phyloP scores from a whole-genome alignment of 2,888 invertebrate genomes.

The Heliconius cydno region DNA sequence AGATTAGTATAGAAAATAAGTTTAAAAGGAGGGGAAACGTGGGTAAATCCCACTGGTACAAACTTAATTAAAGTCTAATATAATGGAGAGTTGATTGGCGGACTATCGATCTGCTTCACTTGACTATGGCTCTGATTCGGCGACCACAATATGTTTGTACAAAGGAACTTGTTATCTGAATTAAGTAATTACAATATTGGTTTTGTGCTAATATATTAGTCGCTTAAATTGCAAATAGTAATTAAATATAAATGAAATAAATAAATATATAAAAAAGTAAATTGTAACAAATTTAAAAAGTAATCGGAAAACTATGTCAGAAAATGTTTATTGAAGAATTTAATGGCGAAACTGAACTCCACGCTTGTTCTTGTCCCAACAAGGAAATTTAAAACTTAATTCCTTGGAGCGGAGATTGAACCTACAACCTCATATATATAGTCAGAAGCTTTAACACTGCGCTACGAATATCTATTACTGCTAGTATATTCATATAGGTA shows the following conservation, averaged over 20 bases:
- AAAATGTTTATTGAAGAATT: too few species aligned
- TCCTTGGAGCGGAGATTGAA: too few species aligned
- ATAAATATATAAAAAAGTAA: background rate
- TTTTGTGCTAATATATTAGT: constrained; percentile 1
- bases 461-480: too few species aligned
- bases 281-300: background rate
- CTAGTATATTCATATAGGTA: too few species aligned
- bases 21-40: background rate
- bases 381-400: too few species aligned
- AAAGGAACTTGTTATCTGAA: constrained; percentile 31
- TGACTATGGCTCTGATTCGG: constrained; percentile 37
- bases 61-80: constrained; percentile 21
- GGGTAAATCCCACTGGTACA: background rate
- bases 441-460: too few species aligned
- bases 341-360: too few species aligned
- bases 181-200: constrained; percentile 25
- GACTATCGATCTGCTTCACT: constrained; percentile 32
- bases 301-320: too few species aligned
- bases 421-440: too few species aligned
- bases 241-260: background rate
- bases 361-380: too few species aligned
- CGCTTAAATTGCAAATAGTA: background rate
- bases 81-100: constrained; percentile 22
- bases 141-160: constrained; percentile 48
- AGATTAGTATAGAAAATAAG: too few species aligned